Percentiles rank a stretch among this genome's conserved stretches.
Evolutionary conservation across 2,888 invertebrate species (phyloP).

Genomic region (Andrena flavipes): DNA sequence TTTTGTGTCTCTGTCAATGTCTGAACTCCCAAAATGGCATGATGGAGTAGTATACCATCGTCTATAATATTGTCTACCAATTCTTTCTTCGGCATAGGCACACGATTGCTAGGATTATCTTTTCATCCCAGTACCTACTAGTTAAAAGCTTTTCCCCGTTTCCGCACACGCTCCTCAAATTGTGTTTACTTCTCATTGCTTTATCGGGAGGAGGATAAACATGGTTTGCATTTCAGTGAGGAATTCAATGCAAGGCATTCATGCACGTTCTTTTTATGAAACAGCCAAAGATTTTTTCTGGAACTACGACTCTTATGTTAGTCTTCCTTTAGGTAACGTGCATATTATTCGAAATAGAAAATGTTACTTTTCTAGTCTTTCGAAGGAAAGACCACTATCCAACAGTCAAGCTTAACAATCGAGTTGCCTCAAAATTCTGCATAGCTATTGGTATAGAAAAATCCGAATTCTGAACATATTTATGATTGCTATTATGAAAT

Average conservation of each 20-base stretch:
- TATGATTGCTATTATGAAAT: too few species aligned
- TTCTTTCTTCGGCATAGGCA: neutral
- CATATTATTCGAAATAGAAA: neutral
- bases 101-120: neutral
- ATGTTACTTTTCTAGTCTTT: neutral
- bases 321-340: neutral
- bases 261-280: neutral
- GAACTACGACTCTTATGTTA: neutral
- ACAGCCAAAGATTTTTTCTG: neutral
- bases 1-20: neutral
- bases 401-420: too few species aligned
- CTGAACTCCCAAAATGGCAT: neutral
- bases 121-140: neutral
- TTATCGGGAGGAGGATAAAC: neutral
- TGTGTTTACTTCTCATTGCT: conserved; percentile 4
- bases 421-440: too few species aligned
- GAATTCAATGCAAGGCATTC: neutral
- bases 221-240: conserved; percentile 12
- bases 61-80: neutral
- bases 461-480: too few species aligned
- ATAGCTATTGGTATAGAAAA: too few species aligned
- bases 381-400: too few species aligned
- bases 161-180: neutral
- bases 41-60: neutral
- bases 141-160: conserved; percentile 8